phyloP scores from a whole-genome alignment of 2,888 invertebrate species.

The Lithosia quadra region DNA sequence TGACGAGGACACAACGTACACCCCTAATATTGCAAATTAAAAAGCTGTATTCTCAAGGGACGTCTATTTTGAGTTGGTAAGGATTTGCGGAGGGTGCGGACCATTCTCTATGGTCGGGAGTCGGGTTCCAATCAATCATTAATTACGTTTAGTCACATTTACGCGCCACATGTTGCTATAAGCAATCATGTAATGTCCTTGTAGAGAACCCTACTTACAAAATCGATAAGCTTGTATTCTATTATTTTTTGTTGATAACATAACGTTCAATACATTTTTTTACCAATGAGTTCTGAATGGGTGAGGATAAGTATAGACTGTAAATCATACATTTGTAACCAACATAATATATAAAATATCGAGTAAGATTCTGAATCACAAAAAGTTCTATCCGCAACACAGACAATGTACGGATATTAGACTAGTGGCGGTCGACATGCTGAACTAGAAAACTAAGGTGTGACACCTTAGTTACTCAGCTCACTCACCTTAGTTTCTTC shows the following conservation, averaged over 20 bases:
- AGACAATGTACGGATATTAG: too few relatives aligned
- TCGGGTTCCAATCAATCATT: conserved; percentile 82
- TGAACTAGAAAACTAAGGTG: not conserved
- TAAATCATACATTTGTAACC: too few relatives aligned
- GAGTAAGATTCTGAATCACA: not conserved
- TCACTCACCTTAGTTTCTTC: too few relatives aligned
- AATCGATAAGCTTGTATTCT: conserved; percentile 41
- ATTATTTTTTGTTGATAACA: conserved; percentile 6
- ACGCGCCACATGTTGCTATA: conserved; percentile 81
- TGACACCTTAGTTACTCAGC: too few relatives aligned
- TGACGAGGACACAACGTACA: conserved; percentile 59
- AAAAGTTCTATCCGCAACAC: not conserved
- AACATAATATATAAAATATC: not conserved
- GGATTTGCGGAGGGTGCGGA: conserved; percentile 79
- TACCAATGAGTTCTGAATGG: not conserved
- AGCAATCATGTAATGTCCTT: conserved; percentile 56
- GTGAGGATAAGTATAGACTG: too few relatives aligned
- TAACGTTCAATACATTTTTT: not conserved
- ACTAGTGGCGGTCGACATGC: not conserved
- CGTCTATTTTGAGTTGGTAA: conserved; percentile 75
- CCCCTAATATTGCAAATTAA: conserved; percentile 86
- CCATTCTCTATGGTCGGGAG: conserved; percentile 68
- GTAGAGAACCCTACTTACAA: conserved; percentile 37
- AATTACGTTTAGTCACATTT: conserved; percentile 85
- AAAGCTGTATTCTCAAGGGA: conserved; percentile 80